These are phyloP conservation scores for Hyperoplus immaculatus DNA, from an alignment of 2,797 vertebrate genomes.

Conservation along the genomic window DNA sequence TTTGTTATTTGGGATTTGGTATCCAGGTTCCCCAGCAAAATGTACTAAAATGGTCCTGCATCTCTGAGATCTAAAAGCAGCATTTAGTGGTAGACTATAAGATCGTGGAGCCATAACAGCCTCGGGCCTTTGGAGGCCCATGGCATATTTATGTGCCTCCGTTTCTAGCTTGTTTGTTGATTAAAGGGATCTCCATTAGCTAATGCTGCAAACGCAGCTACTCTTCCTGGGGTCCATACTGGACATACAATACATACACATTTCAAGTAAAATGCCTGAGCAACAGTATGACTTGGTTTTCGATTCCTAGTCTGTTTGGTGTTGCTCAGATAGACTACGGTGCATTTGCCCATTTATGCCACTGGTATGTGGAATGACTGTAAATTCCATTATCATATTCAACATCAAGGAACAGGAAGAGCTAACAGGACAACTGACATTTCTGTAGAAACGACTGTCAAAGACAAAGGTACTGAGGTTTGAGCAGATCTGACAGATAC, in stretches of 20 bases:
- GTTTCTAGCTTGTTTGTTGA: neutral
- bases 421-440: neutral
- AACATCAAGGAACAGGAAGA: constrained; percentile 16
- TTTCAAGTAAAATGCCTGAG: neutral
- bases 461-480: neutral
- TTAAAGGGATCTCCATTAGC: too few relatives aligned
- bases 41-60: too few relatives aligned
- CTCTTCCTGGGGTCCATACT: too few relatives aligned
- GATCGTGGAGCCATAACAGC: neutral
- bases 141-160: neutral
- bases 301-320: neutral
- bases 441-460: neutral
- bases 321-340: neutral
- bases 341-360: neutral
- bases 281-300: neutral
- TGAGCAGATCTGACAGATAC: constrained; percentile 7
- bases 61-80: too few relatives aligned
- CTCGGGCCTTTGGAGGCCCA: too few relatives aligned
- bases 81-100: too few relatives aligned
- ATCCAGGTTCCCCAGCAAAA: neutral
- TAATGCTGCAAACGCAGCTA: too few relatives aligned
- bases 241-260: too few relatives aligned
- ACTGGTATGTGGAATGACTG: neutral
- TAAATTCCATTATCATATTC: constrained; percentile 7
- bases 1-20: neutral